Evolutionary conservation across 2,888 invertebrate species (phyloP).

Genomic region (Volucella zonaria): DNA sequence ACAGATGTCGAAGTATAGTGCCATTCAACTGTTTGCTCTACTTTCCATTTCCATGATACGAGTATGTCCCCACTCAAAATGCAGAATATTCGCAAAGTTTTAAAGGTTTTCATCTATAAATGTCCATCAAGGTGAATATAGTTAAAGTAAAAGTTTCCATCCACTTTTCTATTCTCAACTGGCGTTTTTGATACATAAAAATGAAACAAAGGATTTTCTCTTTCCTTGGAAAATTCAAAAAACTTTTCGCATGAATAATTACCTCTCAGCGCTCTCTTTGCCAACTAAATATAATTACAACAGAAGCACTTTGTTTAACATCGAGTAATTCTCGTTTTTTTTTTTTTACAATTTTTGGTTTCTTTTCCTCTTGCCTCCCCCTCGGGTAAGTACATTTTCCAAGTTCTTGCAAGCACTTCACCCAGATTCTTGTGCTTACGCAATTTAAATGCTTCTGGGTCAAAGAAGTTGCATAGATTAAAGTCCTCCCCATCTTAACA

Average conservation of each 20-base stretch:
- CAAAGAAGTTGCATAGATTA: slow-evolving; percentile 48
- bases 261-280: slow-evolving; percentile 30
- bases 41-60: not conserved
- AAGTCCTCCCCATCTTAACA: not conserved
- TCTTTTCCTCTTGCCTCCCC: not conserved
- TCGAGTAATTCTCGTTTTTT: slow-evolving; percentile 8
- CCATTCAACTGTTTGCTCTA: slow-evolving; percentile 10
- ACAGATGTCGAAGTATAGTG: not conserved
- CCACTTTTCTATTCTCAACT: slow-evolving; percentile 16
- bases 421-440: slow-evolving; percentile 57
- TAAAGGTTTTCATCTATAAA: not conserved
- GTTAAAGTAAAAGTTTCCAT: slow-evolving; percentile 35
- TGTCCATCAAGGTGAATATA: slow-evolving; percentile 37
- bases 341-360: not conserved
- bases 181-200: slow-evolving; percentile 52
- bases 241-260: slow-evolving; percentile 63
- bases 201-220: slow-evolving; percentile 49
- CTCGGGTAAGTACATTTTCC: slow-evolving; percentile 28
- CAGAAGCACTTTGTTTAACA: slow-evolving; percentile 64
- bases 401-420: slow-evolving; percentile 52
- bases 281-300: slow-evolving; percentile 56
- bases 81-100: no score
- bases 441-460: slow-evolving; percentile 55
- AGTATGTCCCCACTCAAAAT: not conserved
- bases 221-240: slow-evolving; percentile 36